Percentiles rank a stretch among this genome's conserved stretches.
Conservation (phyloP, 2,888 invertebrate species). For the Leuctra nigra region DNA sequence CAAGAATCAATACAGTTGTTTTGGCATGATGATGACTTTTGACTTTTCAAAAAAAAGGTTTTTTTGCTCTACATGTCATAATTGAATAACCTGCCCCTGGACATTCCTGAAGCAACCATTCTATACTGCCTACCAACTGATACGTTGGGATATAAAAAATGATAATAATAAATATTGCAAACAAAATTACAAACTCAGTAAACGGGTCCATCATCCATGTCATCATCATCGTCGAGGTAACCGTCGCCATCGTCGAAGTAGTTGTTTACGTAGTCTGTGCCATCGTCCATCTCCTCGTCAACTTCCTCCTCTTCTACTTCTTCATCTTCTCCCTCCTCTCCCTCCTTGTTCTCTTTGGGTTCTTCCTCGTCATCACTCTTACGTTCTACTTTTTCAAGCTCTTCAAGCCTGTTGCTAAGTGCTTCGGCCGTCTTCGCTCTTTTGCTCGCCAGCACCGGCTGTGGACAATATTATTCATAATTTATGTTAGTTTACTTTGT, state of each 20-base stretch:
- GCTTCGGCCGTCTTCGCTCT: background rate
- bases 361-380: conserved; percentile 43
- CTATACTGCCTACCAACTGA: too few species aligned
- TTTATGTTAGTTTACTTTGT: too few species aligned
- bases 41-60: too few species aligned
- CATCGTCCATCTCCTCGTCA: conserved; percentile 83
- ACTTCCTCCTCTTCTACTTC: conserved; percentile 47
- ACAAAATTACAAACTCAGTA: conserved; percentile 43
- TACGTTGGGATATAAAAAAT: too few species aligned
- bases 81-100: too few species aligned
- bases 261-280: conserved; percentile 80
- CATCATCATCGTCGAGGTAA: conserved; percentile 75
- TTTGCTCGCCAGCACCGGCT: too few species aligned
- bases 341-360: conserved; percentile 48
- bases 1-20: too few species aligned
- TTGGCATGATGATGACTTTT: too few species aligned
- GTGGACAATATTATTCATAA: too few species aligned
- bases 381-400: conserved; percentile 55
- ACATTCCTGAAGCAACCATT: too few species aligned
- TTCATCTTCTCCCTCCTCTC: conserved; percentile 48
- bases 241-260: conserved; percentile 85
- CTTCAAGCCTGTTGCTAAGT: conserved; percentile 44
- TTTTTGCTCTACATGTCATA: too few species aligned
- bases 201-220: conserved; percentile 78
- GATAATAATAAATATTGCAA: too few species aligned